Percentiles rank a stretch among this genome's conserved stretches.
phyloP scores from a whole-genome alignment of 2,888 invertebrate genomes.

The Danaus chrysippus region DNA sequence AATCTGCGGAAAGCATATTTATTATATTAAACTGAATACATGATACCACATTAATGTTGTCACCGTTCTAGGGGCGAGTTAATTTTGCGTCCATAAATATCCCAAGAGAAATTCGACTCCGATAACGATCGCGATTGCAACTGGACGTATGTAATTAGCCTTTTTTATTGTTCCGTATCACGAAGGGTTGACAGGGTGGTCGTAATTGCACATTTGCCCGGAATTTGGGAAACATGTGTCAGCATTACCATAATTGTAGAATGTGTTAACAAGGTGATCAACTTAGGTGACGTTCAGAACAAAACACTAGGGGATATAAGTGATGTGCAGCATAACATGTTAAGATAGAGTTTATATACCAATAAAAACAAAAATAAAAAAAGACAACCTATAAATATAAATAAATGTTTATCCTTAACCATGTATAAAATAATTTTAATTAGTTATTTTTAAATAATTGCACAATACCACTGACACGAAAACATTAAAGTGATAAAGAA shows the following conservation, averaged over 20 bases:
- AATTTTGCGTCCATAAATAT: slow-evolving; percentile 31
- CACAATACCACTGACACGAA: too few species aligned
- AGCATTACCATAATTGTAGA: slow-evolving; percentile 33
- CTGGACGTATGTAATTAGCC: slow-evolving; percentile 36
- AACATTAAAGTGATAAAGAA: too few species aligned
- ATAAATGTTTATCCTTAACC: too few species aligned
- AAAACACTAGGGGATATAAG: neutral
- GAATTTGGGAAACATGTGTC: slow-evolving; percentile 32
- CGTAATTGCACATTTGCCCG: slow-evolving; percentile 29
- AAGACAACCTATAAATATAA: too few species aligned
- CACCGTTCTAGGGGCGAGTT: slow-evolving; percentile 13
- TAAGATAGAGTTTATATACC: too few species aligned
- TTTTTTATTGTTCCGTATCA: slow-evolving; percentile 35
- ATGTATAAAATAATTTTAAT: too few species aligned
- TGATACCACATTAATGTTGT: slow-evolving; percentile 13
- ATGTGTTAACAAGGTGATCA: slow-evolving; percentile 21
- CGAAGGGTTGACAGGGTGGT: slow-evolving; percentile 30
- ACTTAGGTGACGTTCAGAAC: neutral
- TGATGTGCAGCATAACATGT: too few species aligned
- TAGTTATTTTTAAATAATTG: too few species aligned
- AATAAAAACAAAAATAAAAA: too few species aligned
- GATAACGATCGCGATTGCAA: slow-evolving; percentile 35
- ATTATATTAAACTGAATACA: neutral
- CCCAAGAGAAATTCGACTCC: slow-evolving; percentile 32
- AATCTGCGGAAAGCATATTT: too few species aligned